Base-by-base conservation (phyloP, 2,888 invertebrate genomes). In the Chrysolina haemoptera region DNA sequence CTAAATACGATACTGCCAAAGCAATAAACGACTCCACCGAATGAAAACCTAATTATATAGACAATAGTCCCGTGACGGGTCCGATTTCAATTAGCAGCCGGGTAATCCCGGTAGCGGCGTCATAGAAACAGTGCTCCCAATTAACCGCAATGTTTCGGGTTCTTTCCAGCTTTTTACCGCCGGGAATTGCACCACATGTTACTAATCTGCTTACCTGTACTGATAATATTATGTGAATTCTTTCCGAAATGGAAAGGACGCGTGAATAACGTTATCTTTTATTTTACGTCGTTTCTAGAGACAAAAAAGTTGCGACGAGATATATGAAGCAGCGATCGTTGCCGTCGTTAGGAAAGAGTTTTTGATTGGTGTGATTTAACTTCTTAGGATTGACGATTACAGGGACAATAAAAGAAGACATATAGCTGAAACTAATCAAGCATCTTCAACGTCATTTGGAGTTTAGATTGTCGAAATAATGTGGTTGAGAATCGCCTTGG, bases 121-220 rank as follows among this genome's bases (percentile, higher is more conserved):
- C 35, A 70, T 67, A 55, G 16, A 67, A 62, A 48, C 62, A 65
- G 67, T 62, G 63, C 62, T 66, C 62, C 65, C 65, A 73, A 69
- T 70, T 70, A 50, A 59, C 73, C 66, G 16, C 62, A 50, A 66
- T 70, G 62, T 74, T 66, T 62, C 63, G 35, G 67, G 62, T 74
- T 70, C 67, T 70, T 70, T 74, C 27, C 55, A 66, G 55, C 53
- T n/a, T 62, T 70, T 73, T 62, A 70, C 62, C 67, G 74, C 62
- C 70, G 74, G 66, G 74, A 74, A 74, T 70, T 63, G 67, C 67
- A 43, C 62, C 74, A 70, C 53, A 53, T 74, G 74, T 62, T 67
- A 22, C 50, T 70, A 73, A 70, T 69, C 70, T 50, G 62, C 65
- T 62, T 65, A 70, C 74, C 67, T 70, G 70, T 53, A 43, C 67